A percentile compares a stretch with the other conserved stretches of the same genome.
Conservation (phyloP, 2,888 invertebrate species). For the Masnerella sp. region DNA sequence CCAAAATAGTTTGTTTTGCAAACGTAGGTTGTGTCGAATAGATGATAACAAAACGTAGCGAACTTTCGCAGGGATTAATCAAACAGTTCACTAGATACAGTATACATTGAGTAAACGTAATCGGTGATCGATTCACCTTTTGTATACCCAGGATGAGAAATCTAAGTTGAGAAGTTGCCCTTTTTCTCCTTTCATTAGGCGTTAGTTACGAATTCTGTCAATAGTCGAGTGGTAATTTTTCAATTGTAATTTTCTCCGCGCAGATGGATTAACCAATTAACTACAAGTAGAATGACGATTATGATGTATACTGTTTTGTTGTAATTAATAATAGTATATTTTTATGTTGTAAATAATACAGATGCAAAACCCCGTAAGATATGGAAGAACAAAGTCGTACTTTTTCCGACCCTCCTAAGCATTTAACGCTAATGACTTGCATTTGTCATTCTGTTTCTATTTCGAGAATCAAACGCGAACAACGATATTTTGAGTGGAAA, state of each 20-base stretch:
- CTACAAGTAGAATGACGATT: conserved; percentile 22
- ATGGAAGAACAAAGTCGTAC: conserved; percentile 44
- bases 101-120: conserved; percentile 10
- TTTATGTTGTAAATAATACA: conserved; percentile 66
- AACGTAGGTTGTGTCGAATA: conserved; percentile 28
- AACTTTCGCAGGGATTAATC: conserved; percentile 1
- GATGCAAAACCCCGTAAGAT: conserved; percentile 60
- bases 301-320: conserved; percentile 60
- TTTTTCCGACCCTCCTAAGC: conserved; percentile 36
- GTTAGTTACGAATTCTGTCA: background rate
- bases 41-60: conserved; percentile 15
- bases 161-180: conserved; percentile 14
- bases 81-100: conserved; percentile 16
- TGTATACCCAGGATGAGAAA: conserved; percentile 6
- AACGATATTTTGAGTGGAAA: too few species aligned
- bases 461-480: too few species aligned
- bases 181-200: background rate
- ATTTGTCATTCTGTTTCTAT: too few species aligned
- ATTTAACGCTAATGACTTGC: too few species aligned
- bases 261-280: conserved; percentile 9
- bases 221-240: conserved; percentile 6
- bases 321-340: conserved; percentile 64
- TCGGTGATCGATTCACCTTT: conserved; percentile 23
- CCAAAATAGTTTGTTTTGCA: background rate
- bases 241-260: conserved; percentile 13